phyloP scores from a whole-genome alignment of 2,797 vertebrate species.

The Trachops cirrhosus region DNA sequence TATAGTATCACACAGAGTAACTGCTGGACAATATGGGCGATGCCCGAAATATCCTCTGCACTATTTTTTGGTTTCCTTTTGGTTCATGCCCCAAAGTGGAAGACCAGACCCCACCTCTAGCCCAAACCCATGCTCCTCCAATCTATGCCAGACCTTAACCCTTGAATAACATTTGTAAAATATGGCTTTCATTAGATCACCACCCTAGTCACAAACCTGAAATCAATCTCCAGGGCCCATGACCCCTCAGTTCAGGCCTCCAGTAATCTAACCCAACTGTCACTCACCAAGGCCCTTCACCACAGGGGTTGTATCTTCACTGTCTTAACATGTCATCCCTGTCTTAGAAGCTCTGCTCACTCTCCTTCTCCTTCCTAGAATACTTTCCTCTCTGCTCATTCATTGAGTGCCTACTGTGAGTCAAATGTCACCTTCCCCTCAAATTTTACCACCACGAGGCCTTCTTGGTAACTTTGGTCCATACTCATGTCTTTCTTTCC shows the following conservation, averaged over 20 bases:
- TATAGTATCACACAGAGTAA: background rate
- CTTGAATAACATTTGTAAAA: background rate
- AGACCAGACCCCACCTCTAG: background rate
- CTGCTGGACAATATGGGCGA: background rate
- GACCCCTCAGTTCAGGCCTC: background rate
- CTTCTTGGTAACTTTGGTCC: background rate
- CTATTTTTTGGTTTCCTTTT: background rate
- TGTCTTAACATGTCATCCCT: background rate
- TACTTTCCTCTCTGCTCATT: background rate
- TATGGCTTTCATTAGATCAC: background rate
- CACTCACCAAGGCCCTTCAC: background rate
- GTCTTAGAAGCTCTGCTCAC: background rate
- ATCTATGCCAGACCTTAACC: background rate
- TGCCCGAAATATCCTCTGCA: background rate
- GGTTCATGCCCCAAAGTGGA: background rate
- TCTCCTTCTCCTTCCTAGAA: background rate
- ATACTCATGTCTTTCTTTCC: background rate
- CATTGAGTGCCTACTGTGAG: background rate
- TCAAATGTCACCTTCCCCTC: background rate
- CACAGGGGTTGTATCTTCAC: background rate
- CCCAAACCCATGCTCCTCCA: background rate
- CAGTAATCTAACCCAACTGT: background rate
- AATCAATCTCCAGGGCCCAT: background rate
- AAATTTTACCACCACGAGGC: background rate
- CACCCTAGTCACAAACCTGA: background rate